Base-by-base conservation (phyloP, 1,140 invertebrate species). In the Ctenoplectra terminalis region DNA sequence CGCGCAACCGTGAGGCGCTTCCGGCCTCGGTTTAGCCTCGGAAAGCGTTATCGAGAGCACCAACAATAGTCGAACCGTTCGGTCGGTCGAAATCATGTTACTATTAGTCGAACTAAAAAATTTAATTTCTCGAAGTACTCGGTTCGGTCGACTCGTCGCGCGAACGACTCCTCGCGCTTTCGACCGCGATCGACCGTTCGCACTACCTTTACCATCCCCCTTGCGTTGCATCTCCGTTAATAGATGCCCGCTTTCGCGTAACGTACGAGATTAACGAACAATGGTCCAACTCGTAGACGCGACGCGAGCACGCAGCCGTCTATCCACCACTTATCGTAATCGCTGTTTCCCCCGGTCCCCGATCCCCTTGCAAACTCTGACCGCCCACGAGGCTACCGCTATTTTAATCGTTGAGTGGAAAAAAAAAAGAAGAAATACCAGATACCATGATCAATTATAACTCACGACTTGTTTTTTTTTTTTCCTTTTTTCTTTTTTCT, bases 231-330 rank as follows among this genome's bases (percentile, higher is more conserved):
- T 81, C 73, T 73, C 69, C 84, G 83, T 88, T 80, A 74, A 43
- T 70, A 26, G 34, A 63, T 23, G 72, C 43, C 23, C 66, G 84
- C 85, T 86, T 92, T 89, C 71, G 84, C 82, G 74, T 89, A 84
- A 82, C 81, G 79, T 81, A 70, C 86, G 87, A 88, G 84, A 92
- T 92, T 91, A 87, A 82, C 74, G 54, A 83, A 92, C 90, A 91
- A 92, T 91, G 86, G 81, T 26, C 26, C 5, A 26, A 34, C 64
- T 40, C n/a, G 26, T 46, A 58, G n/a, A n/a, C 52, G n/a, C 43
- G 7, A 23, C 29, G 23, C 40, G 11, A 60, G 7, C 56, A 13
- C 48, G 17, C n/a, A 29, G 23, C 20, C 69, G 40, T 3, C 23
- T 26, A 34, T 50, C 23, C 26, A 61, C 56, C 54, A 40, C 46